phyloP scores from a whole-genome alignment of 1,140 invertebrate genomes.

The Carcinoscorpius rotundicauda region DNA sequence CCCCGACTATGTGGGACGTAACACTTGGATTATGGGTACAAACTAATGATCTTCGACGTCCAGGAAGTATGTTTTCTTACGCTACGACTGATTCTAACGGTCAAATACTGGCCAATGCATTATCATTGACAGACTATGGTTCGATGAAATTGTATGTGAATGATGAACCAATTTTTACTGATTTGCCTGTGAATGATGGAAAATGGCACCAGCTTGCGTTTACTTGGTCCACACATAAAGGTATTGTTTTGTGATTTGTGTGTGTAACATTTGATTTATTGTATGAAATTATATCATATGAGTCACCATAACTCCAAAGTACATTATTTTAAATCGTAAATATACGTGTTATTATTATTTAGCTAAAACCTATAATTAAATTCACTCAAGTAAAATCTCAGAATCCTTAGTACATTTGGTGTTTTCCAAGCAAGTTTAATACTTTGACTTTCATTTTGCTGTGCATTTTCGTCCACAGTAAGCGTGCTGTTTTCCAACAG shows the following conservation, averaged over 20 bases:
- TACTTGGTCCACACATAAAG: conserved; percentile 48
- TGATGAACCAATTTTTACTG: conserved; percentile 11
- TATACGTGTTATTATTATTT: too few relatives aligned
- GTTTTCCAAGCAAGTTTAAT: too few relatives aligned
- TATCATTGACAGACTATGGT: conserved; percentile 11
- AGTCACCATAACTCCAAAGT: too few relatives aligned
- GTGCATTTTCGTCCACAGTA: too few relatives aligned
- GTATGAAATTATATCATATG: too few relatives aligned
- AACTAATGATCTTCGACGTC: conserved; percentile 2
- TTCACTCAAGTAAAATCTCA: too few relatives aligned
- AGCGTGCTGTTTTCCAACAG: too few relatives aligned
- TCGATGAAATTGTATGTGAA: conserved; percentile 11
- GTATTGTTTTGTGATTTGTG: neutral
- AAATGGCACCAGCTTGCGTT: conserved; percentile 94
- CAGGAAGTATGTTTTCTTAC: conserved; percentile 10
- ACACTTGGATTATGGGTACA: conserved; percentile 15
- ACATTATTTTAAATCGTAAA: too few relatives aligned
- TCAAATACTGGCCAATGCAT: conserved; percentile 8
- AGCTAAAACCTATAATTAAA: too few relatives aligned
- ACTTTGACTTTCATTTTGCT: too few relatives aligned
- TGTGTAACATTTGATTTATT: too few relatives aligned
- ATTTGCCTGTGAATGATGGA: conserved; percentile 73
- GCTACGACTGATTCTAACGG: conserved; percentile 2
- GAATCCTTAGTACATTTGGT: too few relatives aligned
- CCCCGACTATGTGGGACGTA: neutral